Conservation (phyloP, 2,888 invertebrate species). For the Drosophila lacicola region DNA sequence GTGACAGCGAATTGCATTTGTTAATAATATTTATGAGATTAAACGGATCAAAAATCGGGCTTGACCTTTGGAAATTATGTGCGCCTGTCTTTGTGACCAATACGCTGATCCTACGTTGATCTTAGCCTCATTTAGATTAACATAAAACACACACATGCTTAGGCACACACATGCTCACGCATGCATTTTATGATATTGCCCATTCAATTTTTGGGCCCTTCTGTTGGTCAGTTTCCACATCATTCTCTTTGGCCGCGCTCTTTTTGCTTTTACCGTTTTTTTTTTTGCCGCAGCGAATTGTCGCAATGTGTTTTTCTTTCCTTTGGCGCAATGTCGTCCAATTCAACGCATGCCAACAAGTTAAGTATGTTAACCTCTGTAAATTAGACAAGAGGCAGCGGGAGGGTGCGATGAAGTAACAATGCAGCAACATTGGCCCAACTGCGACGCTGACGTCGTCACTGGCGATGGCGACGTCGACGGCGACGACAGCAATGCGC, state of each 20-base stretch:
- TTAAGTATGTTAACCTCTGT: constrained; percentile 76
- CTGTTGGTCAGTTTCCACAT: constrained; percentile 32
- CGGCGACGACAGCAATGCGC: constrained; percentile 82
- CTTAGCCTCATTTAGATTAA: neutral
- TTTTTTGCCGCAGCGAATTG: constrained; percentile 74
- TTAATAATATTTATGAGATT: neutral
- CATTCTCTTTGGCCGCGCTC: constrained; percentile 10
- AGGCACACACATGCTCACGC: neutral
- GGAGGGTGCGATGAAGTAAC: constrained; percentile 66
- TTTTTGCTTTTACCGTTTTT: constrained; percentile 39
- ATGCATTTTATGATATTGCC: constrained; percentile 1
- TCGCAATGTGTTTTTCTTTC: constrained; percentile 63
- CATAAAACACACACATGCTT: neutral
- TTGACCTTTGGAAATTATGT: neutral
- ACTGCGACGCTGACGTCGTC: constrained; percentile 44
- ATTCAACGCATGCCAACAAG: constrained; percentile 77
- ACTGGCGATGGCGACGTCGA: constrained; percentile 42
- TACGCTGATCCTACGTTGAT: neutral
- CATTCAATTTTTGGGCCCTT: constrained; percentile 10
- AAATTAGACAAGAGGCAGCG: constrained; percentile 60
- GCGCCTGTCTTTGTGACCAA: neutral
- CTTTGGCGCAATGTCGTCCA: constrained; percentile 65
- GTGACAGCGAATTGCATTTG: constrained; percentile 7
- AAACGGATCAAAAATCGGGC: constrained; percentile 1
- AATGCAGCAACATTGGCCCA: constrained; percentile 68